Conservation (phyloP, 1,140 invertebrate species). For the Lamellibrachia luymesi region DNA sequence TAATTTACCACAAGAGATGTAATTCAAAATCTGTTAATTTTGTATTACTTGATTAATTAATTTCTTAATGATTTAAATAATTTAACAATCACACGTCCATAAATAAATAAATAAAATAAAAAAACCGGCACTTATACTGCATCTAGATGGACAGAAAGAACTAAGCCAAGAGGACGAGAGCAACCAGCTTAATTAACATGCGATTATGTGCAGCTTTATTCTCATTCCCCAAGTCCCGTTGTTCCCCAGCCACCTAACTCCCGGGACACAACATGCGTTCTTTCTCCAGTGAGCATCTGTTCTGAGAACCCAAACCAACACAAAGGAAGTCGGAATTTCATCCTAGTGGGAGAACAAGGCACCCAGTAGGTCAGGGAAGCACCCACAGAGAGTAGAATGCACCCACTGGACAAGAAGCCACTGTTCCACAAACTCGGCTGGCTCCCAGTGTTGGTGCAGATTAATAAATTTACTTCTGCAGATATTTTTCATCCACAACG, state of each 20-base stretch:
- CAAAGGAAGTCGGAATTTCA: neutral
- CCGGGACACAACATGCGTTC: neutral
- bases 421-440: neutral
- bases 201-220: neutral
- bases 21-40: neutral
- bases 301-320: neutral
- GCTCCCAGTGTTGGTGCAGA: neutral
- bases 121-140: neutral
- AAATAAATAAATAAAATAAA: neutral
- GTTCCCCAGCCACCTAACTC: neutral
- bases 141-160: neutral
- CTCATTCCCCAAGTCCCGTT: neutral
- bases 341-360: neutral
- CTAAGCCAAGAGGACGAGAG: neutral
- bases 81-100: neutral
- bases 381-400: neutral
- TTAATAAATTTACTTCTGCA: neutral
- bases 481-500: neutral
- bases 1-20: no score
- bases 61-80: neutral
- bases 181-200: neutral
- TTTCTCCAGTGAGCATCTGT: neutral
- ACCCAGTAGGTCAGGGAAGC: neutral
- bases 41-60: neutral
- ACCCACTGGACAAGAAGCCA: neutral